phyloP scores from a whole-genome alignment of 1,140 invertebrate species.

The Berghia stephanieae region DNA sequence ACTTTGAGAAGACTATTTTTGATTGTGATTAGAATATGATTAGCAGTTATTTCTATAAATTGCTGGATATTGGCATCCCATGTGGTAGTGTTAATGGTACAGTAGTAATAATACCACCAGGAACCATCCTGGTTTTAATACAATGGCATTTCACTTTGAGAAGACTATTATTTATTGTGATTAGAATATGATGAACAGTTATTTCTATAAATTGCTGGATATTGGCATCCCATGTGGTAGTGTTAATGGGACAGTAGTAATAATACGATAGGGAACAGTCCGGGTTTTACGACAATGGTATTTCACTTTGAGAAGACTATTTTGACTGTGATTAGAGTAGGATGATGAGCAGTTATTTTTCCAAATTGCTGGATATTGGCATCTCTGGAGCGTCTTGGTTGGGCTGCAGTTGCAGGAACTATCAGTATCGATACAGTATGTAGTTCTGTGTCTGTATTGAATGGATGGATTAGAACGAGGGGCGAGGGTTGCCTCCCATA shows the following conservation, averaged over 20 bases:
- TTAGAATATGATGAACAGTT: conserved; percentile 6
- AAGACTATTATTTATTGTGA: background rate
- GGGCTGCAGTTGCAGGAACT: conserved; percentile 31
- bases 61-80: conserved; percentile 27
- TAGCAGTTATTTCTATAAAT: conserved; percentile 2
- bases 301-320: background rate
- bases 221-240: background rate
- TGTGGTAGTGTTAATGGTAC: background rate
- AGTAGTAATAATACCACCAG: background rate
- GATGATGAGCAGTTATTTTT: conserved; percentile 25
- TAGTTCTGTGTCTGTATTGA: background rate
- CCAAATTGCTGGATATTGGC: conserved; percentile 31
- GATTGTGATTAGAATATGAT: background rate
- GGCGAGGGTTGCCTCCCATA: background rate
- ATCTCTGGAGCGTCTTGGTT: conserved; percentile 27
- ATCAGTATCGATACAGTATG: conserved; percentile 20
- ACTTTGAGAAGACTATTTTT: background rate
- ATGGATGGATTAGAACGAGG: background rate
- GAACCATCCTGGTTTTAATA: background rate
- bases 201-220: conserved; percentile 23
- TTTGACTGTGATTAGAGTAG: background rate
- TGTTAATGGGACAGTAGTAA: background rate
- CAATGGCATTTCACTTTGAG: background rate
- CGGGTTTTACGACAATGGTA: background rate
- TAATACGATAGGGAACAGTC: background rate